Evolutionary conservation across 2,797 vertebrate species (phyloP), one percentile per base, ranked within the genome.

Genomic region (Miichthys miiuy): DNA sequence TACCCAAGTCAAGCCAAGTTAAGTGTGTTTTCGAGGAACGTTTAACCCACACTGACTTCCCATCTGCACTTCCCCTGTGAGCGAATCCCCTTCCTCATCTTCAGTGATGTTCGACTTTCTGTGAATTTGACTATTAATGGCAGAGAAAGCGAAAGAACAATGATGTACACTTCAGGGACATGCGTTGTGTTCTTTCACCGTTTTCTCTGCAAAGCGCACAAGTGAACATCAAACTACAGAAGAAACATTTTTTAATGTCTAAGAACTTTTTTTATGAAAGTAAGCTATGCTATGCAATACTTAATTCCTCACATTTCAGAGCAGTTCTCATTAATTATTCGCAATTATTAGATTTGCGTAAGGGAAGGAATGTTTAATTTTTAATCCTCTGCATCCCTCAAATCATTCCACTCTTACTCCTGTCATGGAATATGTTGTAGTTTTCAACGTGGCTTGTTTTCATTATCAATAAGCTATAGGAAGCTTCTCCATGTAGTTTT

Each of bases 71-170:
- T 83, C 67, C 54, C 34, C 42, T 75, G 21, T 69, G 47, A 64
- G 38, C 48, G 62, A 87, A 80, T 71, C 46, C 68, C 77, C 64
- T 21, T 27, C 17, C 46, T 66, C 23, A 67, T 82, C 51, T 50
- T 41, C 52, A 70, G 30, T 12, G 56, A 64, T 12, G 6, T 46
- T 47, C 1, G 3, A 51, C n/a, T 78, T 82, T 81, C 25, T 47
- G 18, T 25, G 68, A 34, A 17, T 44, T 51, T 20, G 42, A 64
- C 51, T 20, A 23, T 51, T 72, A 73, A 61, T 58, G 30, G 48
- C 65, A 80, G 54, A 57, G 42, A 27, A 63, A 23, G 47, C 23
- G 1, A 41, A 20, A 44, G 44, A 65, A 23, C 42, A 66, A 16
- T 18, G 18, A 68, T 2, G 8, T 47, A 27, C 30, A 46, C 18